Evolutionary conservation across 2,797 vertebrate species (phyloP).

Genomic region (Xiphorhynchus erythropygius): DNA sequence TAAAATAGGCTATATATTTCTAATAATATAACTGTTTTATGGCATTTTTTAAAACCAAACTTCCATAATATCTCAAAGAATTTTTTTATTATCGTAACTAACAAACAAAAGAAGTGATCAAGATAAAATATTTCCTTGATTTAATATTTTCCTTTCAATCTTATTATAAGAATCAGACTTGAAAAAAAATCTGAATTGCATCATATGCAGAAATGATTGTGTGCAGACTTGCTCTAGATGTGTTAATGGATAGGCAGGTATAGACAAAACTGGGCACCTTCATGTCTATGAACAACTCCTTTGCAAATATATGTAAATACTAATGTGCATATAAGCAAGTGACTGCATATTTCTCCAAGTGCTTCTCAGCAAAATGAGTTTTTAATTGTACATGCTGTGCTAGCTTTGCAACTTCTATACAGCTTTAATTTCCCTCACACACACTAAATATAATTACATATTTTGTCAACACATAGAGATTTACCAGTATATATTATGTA

Average conservation of each 20-base stretch:
- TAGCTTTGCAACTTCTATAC: background rate
- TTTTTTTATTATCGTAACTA: background rate
- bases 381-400: background rate
- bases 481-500: background rate
- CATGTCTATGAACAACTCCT: background rate
- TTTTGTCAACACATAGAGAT: background rate
- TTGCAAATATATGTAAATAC: background rate
- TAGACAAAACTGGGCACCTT: background rate
- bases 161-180: background rate
- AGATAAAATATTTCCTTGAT: background rate
- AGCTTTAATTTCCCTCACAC: background rate
- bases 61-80: background rate
- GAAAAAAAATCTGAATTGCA: background rate
- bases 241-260: background rate
- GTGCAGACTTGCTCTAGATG: background rate
- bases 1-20: background rate
- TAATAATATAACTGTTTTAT: background rate
- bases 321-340: background rate
- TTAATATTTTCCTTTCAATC: background rate
- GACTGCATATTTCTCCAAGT: background rate
- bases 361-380: background rate
- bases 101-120: background rate
- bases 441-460: background rate
- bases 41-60: background rate
- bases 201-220: background rate